Conservation (phyloP, 1,140 invertebrate species). For the Macrocentrus cingulum region DNA sequence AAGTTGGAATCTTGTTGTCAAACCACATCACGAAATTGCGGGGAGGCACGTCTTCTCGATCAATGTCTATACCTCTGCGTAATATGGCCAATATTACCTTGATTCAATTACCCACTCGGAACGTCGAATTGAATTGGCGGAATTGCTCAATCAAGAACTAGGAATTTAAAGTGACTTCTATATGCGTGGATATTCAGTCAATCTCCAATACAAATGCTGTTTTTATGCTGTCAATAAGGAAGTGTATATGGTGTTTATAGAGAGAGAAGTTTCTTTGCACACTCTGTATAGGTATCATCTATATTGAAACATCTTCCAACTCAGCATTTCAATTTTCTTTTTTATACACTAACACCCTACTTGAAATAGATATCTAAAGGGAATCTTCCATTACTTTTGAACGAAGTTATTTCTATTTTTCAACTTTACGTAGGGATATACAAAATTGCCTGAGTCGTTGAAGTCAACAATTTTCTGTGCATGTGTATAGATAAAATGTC, state of each 20-base stretch:
- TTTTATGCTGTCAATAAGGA: background rate
- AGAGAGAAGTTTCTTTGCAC: no score
- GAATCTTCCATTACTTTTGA: no score
- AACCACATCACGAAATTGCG: slow-evolving; percentile 6
- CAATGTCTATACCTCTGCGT: background rate
- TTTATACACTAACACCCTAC: background rate
- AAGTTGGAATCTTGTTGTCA: slow-evolving; percentile 5
- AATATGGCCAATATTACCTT: slow-evolving; percentile 1
- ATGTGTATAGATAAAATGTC: no score
- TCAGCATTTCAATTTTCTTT: background rate
- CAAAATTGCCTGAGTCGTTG: no score
- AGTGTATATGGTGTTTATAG: no score
- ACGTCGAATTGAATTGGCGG: background rate
- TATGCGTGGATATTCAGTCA: no score
- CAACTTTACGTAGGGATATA: no score
- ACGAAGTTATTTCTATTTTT: no score
- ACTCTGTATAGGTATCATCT: background rate
- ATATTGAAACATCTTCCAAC: background rate
- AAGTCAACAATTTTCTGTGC: no score
- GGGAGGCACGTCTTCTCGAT: slow-evolving; percentile 5
- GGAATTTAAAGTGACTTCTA: slow-evolving; percentile 3
- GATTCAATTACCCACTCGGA: background rate
- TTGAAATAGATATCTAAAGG: background rate
- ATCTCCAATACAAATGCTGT: background rate
- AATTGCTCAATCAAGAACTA: slow-evolving; percentile 1